These are phyloP conservation scores for Choloepus hoffmanni DNA, from an alignment of 2,113 vertebrate genomes.

Conservation along the genomic window DNA sequence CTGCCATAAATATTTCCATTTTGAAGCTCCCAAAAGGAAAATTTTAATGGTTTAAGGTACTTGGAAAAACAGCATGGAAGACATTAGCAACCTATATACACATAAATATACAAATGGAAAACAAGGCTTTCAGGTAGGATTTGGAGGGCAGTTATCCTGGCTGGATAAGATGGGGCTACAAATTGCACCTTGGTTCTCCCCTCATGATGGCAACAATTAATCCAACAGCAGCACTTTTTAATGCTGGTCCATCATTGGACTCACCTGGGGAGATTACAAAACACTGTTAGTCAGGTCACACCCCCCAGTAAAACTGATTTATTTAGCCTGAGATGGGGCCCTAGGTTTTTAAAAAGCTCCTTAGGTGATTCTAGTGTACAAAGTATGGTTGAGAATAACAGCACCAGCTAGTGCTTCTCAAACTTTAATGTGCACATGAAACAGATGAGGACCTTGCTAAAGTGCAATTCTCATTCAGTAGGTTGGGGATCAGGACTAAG, in stretches of 20 bases:
- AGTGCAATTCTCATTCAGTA: background rate
- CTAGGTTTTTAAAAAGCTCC: background rate
- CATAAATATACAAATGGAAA: background rate
- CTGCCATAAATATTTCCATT: background rate
- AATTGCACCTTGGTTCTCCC: background rate
- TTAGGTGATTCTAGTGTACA: background rate
- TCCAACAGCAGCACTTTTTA: background rate
- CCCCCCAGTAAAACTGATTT: background rate
- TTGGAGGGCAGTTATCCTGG: background rate
- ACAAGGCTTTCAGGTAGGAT: background rate
- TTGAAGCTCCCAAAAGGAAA: background rate
- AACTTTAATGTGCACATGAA: background rate
- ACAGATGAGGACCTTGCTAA: background rate
- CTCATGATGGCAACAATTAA: background rate
- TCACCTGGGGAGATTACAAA: background rate
- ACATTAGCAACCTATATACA: background rate
- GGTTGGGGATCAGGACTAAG: too few relatives aligned
- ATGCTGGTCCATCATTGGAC: background rate
- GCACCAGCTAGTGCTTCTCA: fast-evolving
- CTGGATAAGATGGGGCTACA: background rate
- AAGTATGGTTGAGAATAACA: background rate
- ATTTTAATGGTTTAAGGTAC: background rate
- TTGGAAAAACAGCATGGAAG: background rate
- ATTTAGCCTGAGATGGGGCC: background rate
- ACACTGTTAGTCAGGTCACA: background rate